Conservation (phyloP, 37 sponge, comb jelly and placozoan genomes). For the Tethya wilhelma region DNA sequence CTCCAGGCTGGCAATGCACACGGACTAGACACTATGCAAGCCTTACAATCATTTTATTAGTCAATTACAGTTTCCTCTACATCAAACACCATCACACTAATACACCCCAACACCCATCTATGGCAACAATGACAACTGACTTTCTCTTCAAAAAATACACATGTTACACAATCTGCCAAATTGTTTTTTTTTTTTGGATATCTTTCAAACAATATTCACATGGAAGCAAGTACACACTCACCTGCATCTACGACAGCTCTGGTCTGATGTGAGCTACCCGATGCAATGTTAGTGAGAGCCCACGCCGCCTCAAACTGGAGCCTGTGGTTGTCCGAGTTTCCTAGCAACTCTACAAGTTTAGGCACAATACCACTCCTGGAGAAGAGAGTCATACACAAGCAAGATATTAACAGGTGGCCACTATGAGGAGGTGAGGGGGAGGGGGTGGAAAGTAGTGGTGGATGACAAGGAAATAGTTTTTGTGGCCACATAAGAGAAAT, state of each 20-base stretch:
- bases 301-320: slow-evolving; percentile 98
- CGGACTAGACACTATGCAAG: too few species aligned
- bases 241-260: slow-evolving; percentile 88
- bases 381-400: too few species aligned
- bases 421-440: not conserved
- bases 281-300: slow-evolving; percentile 98
- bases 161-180: too few species aligned
- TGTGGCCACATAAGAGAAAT: not conserved
- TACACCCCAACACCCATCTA: too few species aligned
- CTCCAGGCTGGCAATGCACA: too few species aligned
- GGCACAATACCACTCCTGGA: slow-evolving; percentile 80
- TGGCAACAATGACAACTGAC: too few species aligned
- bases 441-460: not conserved
- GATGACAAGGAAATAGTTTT: not conserved
- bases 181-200: too few species aligned
- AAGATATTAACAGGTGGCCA: too few species aligned
- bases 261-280: slow-evolving; percentile 91
- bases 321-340: slow-evolving; percentile 37
- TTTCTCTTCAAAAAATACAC: too few species aligned
- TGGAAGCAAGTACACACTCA: not conserved
- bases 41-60: too few species aligned
- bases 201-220: not conserved
- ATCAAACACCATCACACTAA: too few species aligned
- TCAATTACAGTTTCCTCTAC: too few species aligned
- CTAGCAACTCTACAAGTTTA: slow-evolving; percentile 74